Evolutionary conservation across 2,797 vertebrate genomes (phyloP).

Genomic region (Antennarius maculatus): DNA sequence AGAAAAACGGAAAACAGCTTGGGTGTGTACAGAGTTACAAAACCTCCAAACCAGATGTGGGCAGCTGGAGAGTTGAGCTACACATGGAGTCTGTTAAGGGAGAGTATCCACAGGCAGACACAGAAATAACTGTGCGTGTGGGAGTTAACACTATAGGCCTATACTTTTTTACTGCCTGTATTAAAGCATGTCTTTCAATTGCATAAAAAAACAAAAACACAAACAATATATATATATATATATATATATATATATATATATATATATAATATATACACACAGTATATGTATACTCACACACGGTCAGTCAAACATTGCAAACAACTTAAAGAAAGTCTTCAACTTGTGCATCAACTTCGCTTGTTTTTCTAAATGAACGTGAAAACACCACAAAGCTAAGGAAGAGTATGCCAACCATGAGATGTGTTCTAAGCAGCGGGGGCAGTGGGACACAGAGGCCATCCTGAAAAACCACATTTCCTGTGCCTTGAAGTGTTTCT

Average conservation of each 20-base stretch:
- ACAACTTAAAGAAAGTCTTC: not conserved
- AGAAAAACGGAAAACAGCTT: slow-evolving; percentile 9
- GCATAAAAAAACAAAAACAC: not conserved
- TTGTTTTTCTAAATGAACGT: too few relatives aligned
- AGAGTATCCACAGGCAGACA: slow-evolving; percentile 11
- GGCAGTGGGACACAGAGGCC: slow-evolving; percentile 4
- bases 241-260: too few relatives aligned
- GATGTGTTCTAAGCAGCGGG: slow-evolving; percentile 12
- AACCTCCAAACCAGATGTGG: slow-evolving; percentile 56
- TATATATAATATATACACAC: too few relatives aligned
- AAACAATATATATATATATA: too few relatives aligned
- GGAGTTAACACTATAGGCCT: not conserved
- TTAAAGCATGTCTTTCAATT: not conserved
- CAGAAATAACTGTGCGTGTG: slow-evolving; percentile 14
- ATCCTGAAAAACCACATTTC: slow-evolving; percentile 43
- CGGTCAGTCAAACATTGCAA: not conserved
- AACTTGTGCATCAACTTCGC: not conserved
- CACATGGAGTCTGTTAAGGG: slow-evolving; percentile 29
- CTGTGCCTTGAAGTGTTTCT: slow-evolving; percentile 43
- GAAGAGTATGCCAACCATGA: not conserved
- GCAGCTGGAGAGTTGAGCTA: slow-evolving; percentile 44
- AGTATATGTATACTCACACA: not conserved
- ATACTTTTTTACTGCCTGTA: not conserved
- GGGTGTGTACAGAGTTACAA: slow-evolving; percentile 28
- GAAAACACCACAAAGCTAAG: slow-evolving; percentile 2